A percentile compares a stretch with the other conserved stretches of the same genome.
phyloP scores from a whole-genome alignment of 2,888 invertebrate species.

The Apamea epomidion region DNA sequence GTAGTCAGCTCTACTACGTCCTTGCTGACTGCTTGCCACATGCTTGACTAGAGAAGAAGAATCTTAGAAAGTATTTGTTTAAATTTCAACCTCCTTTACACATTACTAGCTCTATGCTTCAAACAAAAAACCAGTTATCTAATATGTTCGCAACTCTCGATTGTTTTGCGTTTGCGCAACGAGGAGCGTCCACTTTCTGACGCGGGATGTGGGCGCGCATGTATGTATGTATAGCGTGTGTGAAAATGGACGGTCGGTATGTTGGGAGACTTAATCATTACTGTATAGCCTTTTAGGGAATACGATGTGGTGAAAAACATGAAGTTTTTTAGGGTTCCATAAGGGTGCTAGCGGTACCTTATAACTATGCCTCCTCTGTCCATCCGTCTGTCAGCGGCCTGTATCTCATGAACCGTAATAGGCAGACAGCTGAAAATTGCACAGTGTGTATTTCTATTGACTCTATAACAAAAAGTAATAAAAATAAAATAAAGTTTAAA shows the following conservation, averaged over 20 bases:
- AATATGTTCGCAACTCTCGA: constrained; percentile 83
- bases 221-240: constrained; percentile 59
- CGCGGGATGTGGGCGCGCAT: constrained; percentile 62
- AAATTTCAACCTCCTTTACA: constrained; percentile 54
- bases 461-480: neutral
- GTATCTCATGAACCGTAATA: neutral
- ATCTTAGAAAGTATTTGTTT: neutral
- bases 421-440: neutral
- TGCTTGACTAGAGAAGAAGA: neutral
- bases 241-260: constrained; percentile 40
- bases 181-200: constrained; percentile 79
- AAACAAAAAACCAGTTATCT: constrained; percentile 82
- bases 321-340: neutral
- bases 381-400: neutral
- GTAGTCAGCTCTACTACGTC: neutral
- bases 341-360: neutral
- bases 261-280: constrained; percentile 20
- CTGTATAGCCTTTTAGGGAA: neutral
- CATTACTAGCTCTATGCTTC: constrained; percentile 66
- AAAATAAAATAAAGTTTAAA: neutral
- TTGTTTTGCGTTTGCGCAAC: constrained; percentile 86
- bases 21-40: neutral
- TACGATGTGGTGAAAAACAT: neutral
- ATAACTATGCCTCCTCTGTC: neutral
- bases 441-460: no score